Evolutionary conservation across 2,888 invertebrate species (phyloP).

Genomic region (Tiliacea citrago): DNA sequence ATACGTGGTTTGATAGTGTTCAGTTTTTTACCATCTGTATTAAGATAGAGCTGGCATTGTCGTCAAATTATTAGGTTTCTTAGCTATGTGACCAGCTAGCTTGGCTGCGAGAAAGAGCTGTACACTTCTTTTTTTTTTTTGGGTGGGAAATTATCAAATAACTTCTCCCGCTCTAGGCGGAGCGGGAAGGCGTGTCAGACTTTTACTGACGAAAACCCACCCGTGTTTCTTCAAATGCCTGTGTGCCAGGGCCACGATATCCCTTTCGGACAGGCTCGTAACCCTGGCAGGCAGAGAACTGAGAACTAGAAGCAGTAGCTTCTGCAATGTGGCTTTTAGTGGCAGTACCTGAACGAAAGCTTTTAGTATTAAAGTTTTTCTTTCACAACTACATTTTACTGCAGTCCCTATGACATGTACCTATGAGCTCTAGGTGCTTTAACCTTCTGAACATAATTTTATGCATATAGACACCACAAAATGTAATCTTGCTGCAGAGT

Average conservation of each 20-base stretch:
- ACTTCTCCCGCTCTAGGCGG: too few species aligned
- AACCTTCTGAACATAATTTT: slow-evolving; percentile 30
- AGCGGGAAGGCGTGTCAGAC: too few species aligned
- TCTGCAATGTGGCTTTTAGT: not conserved
- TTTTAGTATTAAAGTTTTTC: not conserved
- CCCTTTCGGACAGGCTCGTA: too few species aligned
- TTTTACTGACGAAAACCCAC: too few species aligned
- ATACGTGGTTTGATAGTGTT: not conserved
- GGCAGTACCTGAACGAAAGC: not conserved
- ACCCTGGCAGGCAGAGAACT: too few species aligned
- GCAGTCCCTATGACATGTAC: not conserved
- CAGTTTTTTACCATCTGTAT: not conserved
- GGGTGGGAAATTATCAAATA: too few species aligned
- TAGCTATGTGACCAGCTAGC: not conserved
- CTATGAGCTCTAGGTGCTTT: not conserved
- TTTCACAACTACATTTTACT: not conserved
- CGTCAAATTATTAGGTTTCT: not conserved
- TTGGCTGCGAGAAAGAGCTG: not conserved
- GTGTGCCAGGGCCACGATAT: too few species aligned
- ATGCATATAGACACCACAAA: slow-evolving; percentile 34
- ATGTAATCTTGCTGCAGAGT: slow-evolving; percentile 53
- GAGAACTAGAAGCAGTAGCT: not conserved
- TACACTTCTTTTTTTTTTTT: too few species aligned
- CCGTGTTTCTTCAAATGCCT: too few species aligned
- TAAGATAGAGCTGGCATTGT: too few species aligned